Base-by-base conservation (phyloP, 2,113 vertebrate genomes). In the Sceloporus undulatus region DNA sequence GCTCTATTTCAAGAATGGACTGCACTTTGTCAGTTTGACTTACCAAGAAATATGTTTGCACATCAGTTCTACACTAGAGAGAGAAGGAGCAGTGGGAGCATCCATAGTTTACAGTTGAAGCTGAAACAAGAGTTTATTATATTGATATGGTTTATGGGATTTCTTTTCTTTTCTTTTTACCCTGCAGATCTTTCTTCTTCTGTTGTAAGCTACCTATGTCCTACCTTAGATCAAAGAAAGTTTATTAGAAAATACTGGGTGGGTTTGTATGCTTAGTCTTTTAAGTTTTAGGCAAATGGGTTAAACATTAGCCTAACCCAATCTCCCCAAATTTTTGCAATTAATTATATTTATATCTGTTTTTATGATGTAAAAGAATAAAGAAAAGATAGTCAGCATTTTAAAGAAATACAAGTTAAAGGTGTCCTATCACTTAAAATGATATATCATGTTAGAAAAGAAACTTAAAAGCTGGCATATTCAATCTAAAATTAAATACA, bases 401-500 rank as follows among this genome's bases (percentile, higher is more conserved):
- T 97, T 96, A 93, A 96, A 95, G 93, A 96, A 96, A 95, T 96
- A 95, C 88, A 96, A 96, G 95, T 94, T 96, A 96, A 97, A 96
- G 91, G 95, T 96, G 94, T 95, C 85, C 90, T 95, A 95, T 96
- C 92, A 95, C 95, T 97, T 96, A 95, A 96, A 97, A 96, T 95
- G 95, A 97, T 97, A 93, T 96, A 96, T 96, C 94, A 93, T 95
- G 95, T 96, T 96, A 94, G 94, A 96, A 95, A 95, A 95, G 96
- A 97, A 97, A 96, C 96, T 95, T 96, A 96, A 97, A 96, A 96
- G 95, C 95, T 95, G 88, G 93, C 95, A 95, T 96, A 95, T 96
- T 96, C 95, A 96, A 96, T 96, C 94, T 97, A 96, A 97, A 97
- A 97, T 97, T 97, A 97, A 97, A 96, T 96, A 96, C 95, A 96